phyloP scores from a whole-genome alignment of 2,113 vertebrate genomes.

The Ailurus styani region DNA sequence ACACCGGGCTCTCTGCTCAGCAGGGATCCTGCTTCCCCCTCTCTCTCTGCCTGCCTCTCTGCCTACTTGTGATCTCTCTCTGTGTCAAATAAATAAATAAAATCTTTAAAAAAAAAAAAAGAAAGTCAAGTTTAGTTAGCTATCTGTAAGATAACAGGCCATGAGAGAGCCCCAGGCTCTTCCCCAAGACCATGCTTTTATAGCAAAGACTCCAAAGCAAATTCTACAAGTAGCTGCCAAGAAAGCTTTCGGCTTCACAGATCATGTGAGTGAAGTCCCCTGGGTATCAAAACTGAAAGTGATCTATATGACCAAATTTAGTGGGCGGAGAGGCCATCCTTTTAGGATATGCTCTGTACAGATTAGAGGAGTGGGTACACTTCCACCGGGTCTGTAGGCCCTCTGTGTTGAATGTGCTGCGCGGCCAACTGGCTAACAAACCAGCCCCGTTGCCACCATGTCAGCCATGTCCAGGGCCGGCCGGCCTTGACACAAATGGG shows the following conservation, averaged over 20 bases:
- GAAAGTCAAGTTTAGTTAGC: neutral
- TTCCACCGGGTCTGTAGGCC: neutral
- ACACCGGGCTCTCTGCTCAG: too few species aligned
- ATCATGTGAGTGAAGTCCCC: neutral
- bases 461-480: neutral
- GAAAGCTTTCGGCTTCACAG: neutral
- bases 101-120: neutral
- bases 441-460: fast-evolving
- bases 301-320: neutral
- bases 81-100: too few species aligned
- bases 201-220: neutral
- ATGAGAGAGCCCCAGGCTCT: neutral
- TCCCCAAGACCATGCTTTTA: neutral
- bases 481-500: neutral
- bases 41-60: too few species aligned
- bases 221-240: neutral
- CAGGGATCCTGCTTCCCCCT: too few species aligned
- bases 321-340: neutral
- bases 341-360: neutral
- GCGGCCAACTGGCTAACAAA: neutral
- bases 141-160: slow-evolving; percentile 17
- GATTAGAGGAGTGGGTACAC: neutral
- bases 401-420: neutral
- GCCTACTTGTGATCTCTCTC: too few species aligned
- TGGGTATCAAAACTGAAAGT: neutral